Base-by-base conservation (phyloP, 2,888 invertebrate genomes). In the Drosophila siamana region DNA sequence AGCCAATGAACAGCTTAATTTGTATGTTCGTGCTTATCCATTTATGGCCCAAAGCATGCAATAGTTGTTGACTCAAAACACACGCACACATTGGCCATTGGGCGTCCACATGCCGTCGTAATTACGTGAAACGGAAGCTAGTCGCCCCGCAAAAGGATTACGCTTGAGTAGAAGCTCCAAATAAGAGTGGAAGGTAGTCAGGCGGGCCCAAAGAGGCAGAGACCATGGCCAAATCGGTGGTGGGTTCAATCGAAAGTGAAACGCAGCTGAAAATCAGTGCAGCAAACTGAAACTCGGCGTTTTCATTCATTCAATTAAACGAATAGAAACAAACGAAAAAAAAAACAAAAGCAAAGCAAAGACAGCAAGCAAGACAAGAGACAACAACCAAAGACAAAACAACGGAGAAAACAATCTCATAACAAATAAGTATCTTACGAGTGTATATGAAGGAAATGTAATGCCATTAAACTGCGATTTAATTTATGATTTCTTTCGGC, bases 211-310 rank as follows among this genome's bases (percentile, higher is more conserved):
- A 69, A 41, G 28, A 56, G 43, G 36, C 44, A 67, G 46, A 67
- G 46, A 48, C 56, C 57, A 47, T 71, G 67, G 47, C 69, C 61
- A 76, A 72, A 62, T 60, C 40, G 41, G 63, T 47, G 43, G 33
- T n/a, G n/a, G 56, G 40, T 71, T 76, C 60, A 76, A 76, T 67
- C 56, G 65, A 80, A 80, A 83, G 77, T 71, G 77, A 80, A 80
- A 85, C 68, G 60, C 56, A 47, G 1, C 51, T 50, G 40, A 55
- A 71, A 71, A 64, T 68, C 65, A 59, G 61, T 69, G 80, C 62
- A 70, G 48, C 65, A 56, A 52, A 57, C 33, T 33, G 41, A 41
- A 41, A 41, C 19, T 33, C 13, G 15, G 43, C 48, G 33, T 71
- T 74, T 79, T 79, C 69, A 82, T 69, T 82, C 68, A 79, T 64